Conservation (phyloP, 1,140 invertebrate species). For the Habropoda laboriosa region DNA sequence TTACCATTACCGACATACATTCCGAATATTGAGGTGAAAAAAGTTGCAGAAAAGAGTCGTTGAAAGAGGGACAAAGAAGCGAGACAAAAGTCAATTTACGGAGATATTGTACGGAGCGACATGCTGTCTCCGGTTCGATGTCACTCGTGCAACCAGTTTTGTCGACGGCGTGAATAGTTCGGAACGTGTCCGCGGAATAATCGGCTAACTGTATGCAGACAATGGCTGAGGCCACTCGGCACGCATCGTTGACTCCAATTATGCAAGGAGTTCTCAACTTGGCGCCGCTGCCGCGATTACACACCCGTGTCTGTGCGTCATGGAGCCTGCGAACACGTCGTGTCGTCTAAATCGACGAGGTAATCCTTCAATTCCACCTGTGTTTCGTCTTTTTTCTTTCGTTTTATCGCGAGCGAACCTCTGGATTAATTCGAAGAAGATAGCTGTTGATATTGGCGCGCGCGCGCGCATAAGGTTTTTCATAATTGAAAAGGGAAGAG, state of each 20-base stretch:
- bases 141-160: conserved; percentile 58
- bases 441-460: background rate
- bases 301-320: conserved; percentile 4
- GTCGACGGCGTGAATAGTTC: conserved; percentile 60
- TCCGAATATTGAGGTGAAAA: background rate
- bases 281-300: conserved; percentile 43
- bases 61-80: background rate
- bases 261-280: conserved; percentile 73
- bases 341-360: background rate
- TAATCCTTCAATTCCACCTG: background rate
- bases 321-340: background rate
- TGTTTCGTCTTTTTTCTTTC: no score
- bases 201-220: conserved; percentile 74
- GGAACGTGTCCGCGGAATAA: conserved; percentile 70
- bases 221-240: conserved; percentile 73
- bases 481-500: no score
- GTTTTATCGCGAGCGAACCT: no score
- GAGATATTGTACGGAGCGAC: conserved; percentile 19
- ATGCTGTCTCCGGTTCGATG: conserved; percentile 35
- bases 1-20: background rate
- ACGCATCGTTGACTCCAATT: conserved; percentile 76
- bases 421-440: background rate
- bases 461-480: no score
- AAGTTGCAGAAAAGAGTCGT: background rate
- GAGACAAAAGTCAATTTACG: background rate